phyloP scores from a whole-genome alignment of 1,140 invertebrate species.

The Polypedilum pembai region DNA sequence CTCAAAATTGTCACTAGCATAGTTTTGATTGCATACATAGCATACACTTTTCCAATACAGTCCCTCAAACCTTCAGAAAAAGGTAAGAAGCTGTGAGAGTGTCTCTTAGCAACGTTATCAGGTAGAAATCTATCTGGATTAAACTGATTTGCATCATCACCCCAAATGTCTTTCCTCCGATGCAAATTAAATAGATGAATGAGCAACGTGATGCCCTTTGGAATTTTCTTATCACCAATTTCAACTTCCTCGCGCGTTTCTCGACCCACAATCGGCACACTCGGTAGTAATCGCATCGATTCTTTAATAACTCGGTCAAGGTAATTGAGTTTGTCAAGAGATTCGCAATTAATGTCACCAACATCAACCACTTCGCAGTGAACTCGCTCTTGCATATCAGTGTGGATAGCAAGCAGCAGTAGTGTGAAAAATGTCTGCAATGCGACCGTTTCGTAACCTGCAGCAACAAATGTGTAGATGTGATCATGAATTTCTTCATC shows the following conservation, averaged over 20 bases:
- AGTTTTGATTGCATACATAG: slow-evolving; percentile 20
- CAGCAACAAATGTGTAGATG: slow-evolving; percentile 22
- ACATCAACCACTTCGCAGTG: slow-evolving; percentile 35
- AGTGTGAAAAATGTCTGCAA: slow-evolving; percentile 38
- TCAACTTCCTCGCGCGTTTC: slow-evolving; percentile 15
- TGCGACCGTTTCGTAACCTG: not conserved
- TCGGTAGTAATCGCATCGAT: slow-evolving; percentile 33
- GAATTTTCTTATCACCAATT: not conserved
- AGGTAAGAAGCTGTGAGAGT: slow-evolving; percentile 43
- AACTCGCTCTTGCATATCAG: slow-evolving; percentile 51
- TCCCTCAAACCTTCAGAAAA: slow-evolving; percentile 50
- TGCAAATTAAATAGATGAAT: slow-evolving; percentile 38
- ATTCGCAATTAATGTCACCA: slow-evolving; percentile 7
- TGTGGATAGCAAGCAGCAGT: slow-evolving; percentile 52
- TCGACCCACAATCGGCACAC: slow-evolving; percentile 31
- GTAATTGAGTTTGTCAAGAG: slow-evolving; percentile 31
- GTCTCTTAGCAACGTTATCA: slow-evolving; percentile 42
- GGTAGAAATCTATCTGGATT: slow-evolving; percentile 51
- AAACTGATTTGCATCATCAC: slow-evolving; percentile 46
- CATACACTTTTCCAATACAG: slow-evolving; percentile 45
- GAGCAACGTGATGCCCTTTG: not conserved
- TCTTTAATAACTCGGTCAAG: slow-evolving; percentile 34
- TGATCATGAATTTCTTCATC: slow-evolving; percentile 26
- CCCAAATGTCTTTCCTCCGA: slow-evolving; percentile 32
- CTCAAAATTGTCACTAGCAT: slow-evolving; percentile 28